Base-by-base conservation (phyloP, 2,797 vertebrate species). In the Iguana delicatissima region DNA sequence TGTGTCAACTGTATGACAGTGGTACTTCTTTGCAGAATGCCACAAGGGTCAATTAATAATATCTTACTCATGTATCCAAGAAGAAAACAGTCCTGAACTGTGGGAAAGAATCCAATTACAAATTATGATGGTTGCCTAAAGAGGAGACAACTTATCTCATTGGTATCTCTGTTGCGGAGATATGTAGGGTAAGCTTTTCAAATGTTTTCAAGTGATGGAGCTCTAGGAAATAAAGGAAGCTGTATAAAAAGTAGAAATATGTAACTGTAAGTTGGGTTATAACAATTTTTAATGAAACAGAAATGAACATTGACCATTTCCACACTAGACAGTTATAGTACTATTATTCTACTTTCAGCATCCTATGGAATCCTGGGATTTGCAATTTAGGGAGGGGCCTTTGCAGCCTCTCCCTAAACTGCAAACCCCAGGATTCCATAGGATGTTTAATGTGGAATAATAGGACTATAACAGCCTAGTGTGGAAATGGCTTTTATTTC, bases 31-130 rank as follows among this genome's bases (percentile, higher is more conserved):
- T 90, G 0, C 35, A 42, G 38, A 87, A 1, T 84, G 14, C 59
- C 67, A 55, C 42, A 77, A 32, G 12, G 38, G 38, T 67, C 79
- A 57, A 35, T 94, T 57, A 87, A 84, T 90, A 91, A 89, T 80
- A 1, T 82, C 77, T 89, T 26, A 3, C 0, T 0, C 2, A 0
- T 67, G 35, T 3, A 0, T 74, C 22, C 72, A 73, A 79, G 80
- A 50, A 77, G 50, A 93, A 92, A 84, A 42, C 0, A 38, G 18
- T 62, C 0, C 12, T 29, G 24, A 87, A 85, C 32, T 20, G 4
- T 16, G 80, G 69, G 35, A 74, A 91, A 92, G 35, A 18, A 6
- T 89, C 87, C 59, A 80, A 46, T 92, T 81, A 0, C 12, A 89
- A 88, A 42, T 67, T 59, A 67, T 46, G 80, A 79, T 9, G 85